A percentile compares a stretch with the other conserved stretches of the same genome.
Evolutionary conservation across 1,140 invertebrate species (phyloP).

Genomic region (Diploscapter pachys): DNA sequence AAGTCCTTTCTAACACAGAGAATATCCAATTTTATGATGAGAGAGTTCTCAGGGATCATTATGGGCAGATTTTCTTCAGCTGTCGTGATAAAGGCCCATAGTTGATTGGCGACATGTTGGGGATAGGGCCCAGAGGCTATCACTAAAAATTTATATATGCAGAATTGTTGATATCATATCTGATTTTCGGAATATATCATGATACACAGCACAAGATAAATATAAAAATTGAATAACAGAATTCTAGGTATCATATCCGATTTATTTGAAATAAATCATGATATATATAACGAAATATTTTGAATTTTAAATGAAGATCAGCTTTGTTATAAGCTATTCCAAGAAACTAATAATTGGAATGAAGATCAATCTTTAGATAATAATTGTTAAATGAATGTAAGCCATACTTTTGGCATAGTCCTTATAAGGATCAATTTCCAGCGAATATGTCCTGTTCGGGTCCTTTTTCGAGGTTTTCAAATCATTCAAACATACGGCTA

Average conservation of each 20-base stretch:
- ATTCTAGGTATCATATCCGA: no score
- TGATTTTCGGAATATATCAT: no score
- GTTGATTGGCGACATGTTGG: constrained; percentile 15
- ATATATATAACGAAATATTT: no score
- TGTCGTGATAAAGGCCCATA: constrained; percentile 7
- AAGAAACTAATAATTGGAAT: no score
- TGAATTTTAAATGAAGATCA: no score
- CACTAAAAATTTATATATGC: not conserved
- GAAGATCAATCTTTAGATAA: no score
- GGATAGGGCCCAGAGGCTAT: constrained; percentile 13
- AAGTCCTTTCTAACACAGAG: constrained; percentile 17
- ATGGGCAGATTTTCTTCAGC: constrained; percentile 18
- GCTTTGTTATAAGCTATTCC: no score
- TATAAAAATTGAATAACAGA: no score
- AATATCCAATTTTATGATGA: constrained; percentile 28
- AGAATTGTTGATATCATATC: no score
- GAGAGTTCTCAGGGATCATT: not conserved
- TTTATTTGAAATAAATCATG: no score
- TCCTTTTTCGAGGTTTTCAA: constrained; percentile 7
- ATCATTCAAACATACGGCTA: constrained; percentile 18
- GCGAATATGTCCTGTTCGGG: not conserved
- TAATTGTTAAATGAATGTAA: not conserved
- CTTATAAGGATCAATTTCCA: constrained; percentile 12
- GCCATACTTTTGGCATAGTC: constrained; percentile 6
- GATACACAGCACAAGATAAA: no score